Conservation (phyloP, 2,113 vertebrate genomes). For the Puma concolor region DNA sequence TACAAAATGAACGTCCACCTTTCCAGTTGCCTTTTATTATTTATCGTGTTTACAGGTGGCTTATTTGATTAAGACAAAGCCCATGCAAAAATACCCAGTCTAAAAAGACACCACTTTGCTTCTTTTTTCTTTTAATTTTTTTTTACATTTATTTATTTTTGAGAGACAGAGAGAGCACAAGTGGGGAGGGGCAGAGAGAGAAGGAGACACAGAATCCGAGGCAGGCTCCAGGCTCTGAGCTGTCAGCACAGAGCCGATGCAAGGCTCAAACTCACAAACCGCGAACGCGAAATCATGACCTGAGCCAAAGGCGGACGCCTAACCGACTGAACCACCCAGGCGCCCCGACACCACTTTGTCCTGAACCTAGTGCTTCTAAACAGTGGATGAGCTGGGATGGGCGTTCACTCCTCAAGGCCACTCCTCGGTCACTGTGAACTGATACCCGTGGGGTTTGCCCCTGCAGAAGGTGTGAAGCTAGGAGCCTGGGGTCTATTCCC, state of each 20-base stretch:
- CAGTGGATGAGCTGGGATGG: not conserved
- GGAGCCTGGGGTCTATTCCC: not conserved
- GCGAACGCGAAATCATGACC: no score
- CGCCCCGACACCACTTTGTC: not conserved
- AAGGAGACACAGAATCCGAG: no score
- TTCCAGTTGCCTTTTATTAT: not conserved
- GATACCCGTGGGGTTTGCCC: fast-evolving
- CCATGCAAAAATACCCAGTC: not conserved
- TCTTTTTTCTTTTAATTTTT: not conserved
- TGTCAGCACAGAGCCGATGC: no score
- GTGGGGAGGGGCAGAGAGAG: no score
- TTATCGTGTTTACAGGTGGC: not conserved
- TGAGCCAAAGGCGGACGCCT: no score
- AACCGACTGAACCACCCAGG: no score
- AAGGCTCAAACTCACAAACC: no score
- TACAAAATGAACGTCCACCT: not conserved
- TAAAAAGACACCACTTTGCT: not conserved
- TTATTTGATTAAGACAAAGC: not conserved
- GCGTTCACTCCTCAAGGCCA: not conserved
- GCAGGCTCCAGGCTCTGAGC: no score
- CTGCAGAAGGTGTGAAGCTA: not conserved
- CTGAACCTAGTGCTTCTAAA: not conserved
- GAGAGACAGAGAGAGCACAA: no score
- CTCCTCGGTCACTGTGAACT: not conserved
- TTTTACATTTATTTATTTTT: no score